Percentiles rank a stretch among this genome's conserved stretches.
These are phyloP conservation scores for Drosophila lowei DNA, from an alignment of 1,140 invertebrate species.

Conservation along the genomic window DNA sequence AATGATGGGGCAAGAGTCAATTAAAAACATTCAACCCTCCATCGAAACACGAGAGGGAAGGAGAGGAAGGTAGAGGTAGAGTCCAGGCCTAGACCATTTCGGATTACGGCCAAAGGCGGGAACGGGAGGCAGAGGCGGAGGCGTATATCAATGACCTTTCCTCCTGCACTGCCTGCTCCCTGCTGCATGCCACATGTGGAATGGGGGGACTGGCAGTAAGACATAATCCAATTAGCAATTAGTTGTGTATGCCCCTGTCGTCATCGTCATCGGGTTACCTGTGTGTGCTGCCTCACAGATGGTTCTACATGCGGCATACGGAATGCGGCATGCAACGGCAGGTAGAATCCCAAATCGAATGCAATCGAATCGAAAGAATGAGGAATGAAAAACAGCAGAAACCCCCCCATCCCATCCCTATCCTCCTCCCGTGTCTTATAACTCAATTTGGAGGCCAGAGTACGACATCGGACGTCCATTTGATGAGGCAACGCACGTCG, in stretches of 20 bases:
- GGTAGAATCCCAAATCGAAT: slow-evolving; percentile 11
- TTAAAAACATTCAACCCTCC: slow-evolving; percentile 67
- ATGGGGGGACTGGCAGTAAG: slow-evolving; percentile 34
- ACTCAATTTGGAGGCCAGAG: slow-evolving; percentile 62
- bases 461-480: slow-evolving; percentile 30
- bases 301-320: slow-evolving; percentile 51
- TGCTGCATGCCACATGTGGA: slow-evolving; percentile 2
- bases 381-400: too few species aligned
- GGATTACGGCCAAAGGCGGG: slow-evolving; percentile 70
- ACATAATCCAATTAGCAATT: slow-evolving; percentile 81
- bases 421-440: slow-evolving; percentile 42
- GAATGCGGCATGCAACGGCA: slow-evolving; percentile 9
- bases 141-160: slow-evolving; percentile 74
- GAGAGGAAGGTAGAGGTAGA: not conserved
- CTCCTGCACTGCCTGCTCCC: slow-evolving; percentile 43
- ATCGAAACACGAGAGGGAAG: too few species aligned
- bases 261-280: slow-evolving; percentile 66
- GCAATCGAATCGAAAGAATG: too few species aligned
- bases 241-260: slow-evolving; percentile 65
- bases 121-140: slow-evolving; percentile 6
- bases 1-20: slow-evolving; percentile 61
- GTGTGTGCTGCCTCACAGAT: slow-evolving; percentile 38
- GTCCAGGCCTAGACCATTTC: slow-evolving; percentile 30
- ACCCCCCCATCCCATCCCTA: too few species aligned
- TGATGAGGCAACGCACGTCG: slow-evolving; percentile 45